phyloP scores from a whole-genome alignment of 1,140 invertebrate species.

The Protaetia brevitarsis region DNA sequence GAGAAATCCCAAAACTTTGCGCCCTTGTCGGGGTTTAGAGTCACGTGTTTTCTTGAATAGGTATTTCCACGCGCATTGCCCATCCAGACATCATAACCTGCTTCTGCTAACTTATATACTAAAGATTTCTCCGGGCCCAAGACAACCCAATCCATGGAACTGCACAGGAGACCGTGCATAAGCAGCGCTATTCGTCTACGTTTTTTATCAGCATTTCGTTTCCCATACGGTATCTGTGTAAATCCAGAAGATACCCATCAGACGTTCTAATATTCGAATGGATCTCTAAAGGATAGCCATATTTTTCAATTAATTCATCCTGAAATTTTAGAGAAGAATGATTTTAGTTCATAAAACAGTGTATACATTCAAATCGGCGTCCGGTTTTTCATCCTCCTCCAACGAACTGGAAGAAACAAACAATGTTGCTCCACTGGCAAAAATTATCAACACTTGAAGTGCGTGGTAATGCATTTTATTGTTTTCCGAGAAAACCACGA shows the following conservation, averaged over 20 bases:
- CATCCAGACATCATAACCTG: conserved; percentile 72
- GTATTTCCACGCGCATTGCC: conserved; percentile 68
- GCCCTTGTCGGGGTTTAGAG: conserved; percentile 51
- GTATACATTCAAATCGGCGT: too few species aligned
- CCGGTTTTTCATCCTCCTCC: too few species aligned
- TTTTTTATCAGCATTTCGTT: conserved; percentile 18
- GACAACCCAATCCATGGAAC: conserved; percentile 64
- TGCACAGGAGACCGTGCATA: conserved; percentile 68
- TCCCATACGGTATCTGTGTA: conserved; percentile 49
- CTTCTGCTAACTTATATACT: conserved; percentile 54
- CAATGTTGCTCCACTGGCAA: too few species aligned
- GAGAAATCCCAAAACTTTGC: conserved; percentile 41
- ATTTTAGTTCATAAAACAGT: too few species aligned
- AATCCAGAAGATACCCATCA: conserved; percentile 53
- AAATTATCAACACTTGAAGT: too few species aligned
- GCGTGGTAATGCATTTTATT: too few species aligned
- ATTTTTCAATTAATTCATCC: conserved; percentile 32
- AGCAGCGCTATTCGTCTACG: conserved; percentile 54
- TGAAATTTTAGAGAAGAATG: too few species aligned
- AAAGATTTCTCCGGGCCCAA: conserved; percentile 58
- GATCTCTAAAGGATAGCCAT: conserved; percentile 37
- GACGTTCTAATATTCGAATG: conserved; percentile 46
- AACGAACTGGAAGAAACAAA: too few species aligned
- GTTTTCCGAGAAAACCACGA: too few species aligned
- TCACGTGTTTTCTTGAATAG: conserved; percentile 61